A percentile compares a stretch with the other conserved stretches of the same genome.
Evolutionary conservation across 2,113 vertebrate species (phyloP).

Genomic region (Pseudopodoces humilis): DNA sequence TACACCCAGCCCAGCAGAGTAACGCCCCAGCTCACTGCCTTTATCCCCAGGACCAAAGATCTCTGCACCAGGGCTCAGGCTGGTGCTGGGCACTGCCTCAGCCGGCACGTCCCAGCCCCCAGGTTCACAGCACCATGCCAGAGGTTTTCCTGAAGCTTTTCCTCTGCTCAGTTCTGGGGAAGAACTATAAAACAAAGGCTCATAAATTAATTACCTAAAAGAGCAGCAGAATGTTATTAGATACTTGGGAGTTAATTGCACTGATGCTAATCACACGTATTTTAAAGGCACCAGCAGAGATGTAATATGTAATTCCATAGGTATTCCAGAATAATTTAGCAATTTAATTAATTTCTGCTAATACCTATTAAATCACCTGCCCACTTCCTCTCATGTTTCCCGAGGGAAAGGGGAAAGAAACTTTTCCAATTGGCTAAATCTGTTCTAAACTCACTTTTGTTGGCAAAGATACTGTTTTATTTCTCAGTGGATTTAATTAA

Average conservation of each 20-base stretch:
- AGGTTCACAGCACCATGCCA: background rate
- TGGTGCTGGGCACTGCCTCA: background rate
- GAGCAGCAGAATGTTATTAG: background rate
- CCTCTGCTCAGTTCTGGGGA: background rate
- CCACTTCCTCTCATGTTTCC: background rate
- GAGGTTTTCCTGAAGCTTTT: background rate
- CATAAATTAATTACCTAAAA: constrained; percentile 43
- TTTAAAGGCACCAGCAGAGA: constrained; percentile 19
- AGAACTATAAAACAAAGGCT: constrained; percentile 17
- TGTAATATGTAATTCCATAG: constrained; percentile 2
- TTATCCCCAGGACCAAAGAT: background rate
- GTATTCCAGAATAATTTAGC: constrained; percentile 43
- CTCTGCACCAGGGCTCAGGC: background rate
- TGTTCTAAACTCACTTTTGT: background rate
- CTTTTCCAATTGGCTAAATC: background rate
- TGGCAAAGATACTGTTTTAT: background rate
- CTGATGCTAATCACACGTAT: background rate
- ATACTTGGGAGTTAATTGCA: constrained; percentile 32
- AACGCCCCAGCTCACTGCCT: background rate
- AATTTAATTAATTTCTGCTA: constrained; percentile 53
- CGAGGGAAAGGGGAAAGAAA: background rate
- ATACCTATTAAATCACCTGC: constrained; percentile 24
- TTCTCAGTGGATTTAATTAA: background rate
- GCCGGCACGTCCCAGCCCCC: accelerated
- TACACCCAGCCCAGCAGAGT: background rate